Evolutionary conservation across 1,140 invertebrate genomes (phyloP), one percentile per base, ranked within the genome.

Genomic region (Drosophila truncata): DNA sequence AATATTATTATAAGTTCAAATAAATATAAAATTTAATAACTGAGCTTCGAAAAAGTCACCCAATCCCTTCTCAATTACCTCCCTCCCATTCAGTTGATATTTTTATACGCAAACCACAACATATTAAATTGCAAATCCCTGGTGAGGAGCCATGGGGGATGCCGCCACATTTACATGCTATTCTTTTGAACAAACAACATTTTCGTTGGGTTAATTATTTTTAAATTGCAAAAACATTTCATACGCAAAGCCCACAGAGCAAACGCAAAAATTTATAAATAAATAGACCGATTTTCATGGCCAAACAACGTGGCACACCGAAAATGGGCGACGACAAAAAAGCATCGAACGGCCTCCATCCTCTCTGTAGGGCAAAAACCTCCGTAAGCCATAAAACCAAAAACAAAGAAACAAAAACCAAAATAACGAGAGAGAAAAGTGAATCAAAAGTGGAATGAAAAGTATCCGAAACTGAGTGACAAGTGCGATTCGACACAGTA

Each of bases 261-360:
- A 66, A 50, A 66, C 73, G 62, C 72, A 76, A 84, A 84, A 84
- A 90, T 81, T 46, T 70, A 87, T 66, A 76, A 76, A 76, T 70
- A 60, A 69, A 66, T 88, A 81, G 80, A 69, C 73, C 69, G 66
- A 58, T 88, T 84, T 88, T 88, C 84, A 88, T 84, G 82, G 84
- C 84, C 85, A 88, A 77, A 72, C 66, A 62, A 35, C 25, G 54
- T 60, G 61, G 29, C 49, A 52, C 52, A 55, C 52, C 37, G 33
- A 76, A 82, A 70, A 70, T 70, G 60, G 52, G 61, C 62, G 46
- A 66, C 57, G 20, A 65, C 62, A 65, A 75, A 76, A 75, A 78
- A 78, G 23, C 46, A 44, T 41, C 33, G 4, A 1, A 13, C 7
- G 67, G 55, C 70, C 50, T 42, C 70, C 52, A 55, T 55, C 66